Evolutionary conservation across 2,797 vertebrate species (phyloP).

Genomic region (Lophius americanus): DNA sequence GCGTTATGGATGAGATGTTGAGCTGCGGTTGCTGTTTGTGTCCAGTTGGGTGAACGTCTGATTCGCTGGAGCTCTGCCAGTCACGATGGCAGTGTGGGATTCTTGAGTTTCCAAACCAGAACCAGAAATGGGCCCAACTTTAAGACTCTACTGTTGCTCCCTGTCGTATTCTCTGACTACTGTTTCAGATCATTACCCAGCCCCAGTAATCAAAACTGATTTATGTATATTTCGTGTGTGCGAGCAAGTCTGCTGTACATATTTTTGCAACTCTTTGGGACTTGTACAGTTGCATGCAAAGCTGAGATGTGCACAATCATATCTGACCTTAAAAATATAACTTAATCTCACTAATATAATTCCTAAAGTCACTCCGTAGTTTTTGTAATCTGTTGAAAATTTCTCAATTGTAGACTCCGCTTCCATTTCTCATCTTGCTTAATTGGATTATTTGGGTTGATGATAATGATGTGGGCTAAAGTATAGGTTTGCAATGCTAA

Average conservation of each 20-base stretch:
- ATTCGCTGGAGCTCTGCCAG: conserved; percentile 74
- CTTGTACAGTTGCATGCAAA: conserved; percentile 30
- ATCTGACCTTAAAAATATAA: conserved; percentile 18
- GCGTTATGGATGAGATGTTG: conserved; percentile 46
- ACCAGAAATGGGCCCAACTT: conserved; percentile 57
- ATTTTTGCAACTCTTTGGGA: conserved; percentile 33
- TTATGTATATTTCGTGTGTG: conserved; percentile 58
- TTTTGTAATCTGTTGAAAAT: conserved; percentile 15
- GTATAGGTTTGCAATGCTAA: conserved; percentile 40
- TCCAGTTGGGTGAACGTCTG: conserved; percentile 68
- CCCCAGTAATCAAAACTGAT: conserved; percentile 73
- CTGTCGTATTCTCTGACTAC: conserved; percentile 56
- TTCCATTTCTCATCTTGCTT: conserved; percentile 26
- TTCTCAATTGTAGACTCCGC: conserved; percentile 34
- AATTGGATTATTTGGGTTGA: too few relatives aligned
- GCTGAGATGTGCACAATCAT: conserved; percentile 26
- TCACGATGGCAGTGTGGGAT: conserved; percentile 60
- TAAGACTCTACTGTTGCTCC: conserved; percentile 55
- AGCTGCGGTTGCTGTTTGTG: conserved; percentile 54
- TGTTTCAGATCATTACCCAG: conserved; percentile 75
- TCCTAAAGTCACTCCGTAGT: conserved; percentile 10
- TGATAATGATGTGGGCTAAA: conserved; percentile 59
- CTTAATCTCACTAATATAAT: conserved; percentile 21
- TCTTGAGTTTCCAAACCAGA: conserved; percentile 80
- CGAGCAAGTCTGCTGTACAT: conserved; percentile 41